phyloP scores from a whole-genome alignment of 1,140 invertebrate genomes.

The Aphidius ervi region DNA sequence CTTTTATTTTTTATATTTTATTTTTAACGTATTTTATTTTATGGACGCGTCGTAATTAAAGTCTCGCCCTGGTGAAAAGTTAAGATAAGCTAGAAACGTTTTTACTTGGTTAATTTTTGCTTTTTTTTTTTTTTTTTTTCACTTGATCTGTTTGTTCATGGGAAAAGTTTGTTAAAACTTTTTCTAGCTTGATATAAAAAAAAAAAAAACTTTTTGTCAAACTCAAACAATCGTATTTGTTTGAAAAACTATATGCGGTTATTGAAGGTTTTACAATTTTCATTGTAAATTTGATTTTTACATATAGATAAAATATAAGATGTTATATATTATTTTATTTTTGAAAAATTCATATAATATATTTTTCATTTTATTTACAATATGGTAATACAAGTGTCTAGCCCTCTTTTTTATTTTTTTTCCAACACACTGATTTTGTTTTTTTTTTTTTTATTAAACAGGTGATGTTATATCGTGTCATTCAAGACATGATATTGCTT shows the following conservation, averaged over 20 bases:
- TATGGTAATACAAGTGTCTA: no score
- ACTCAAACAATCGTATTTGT: not conserved
- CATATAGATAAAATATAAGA: not conserved
- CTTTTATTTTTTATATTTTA: slow-evolving; percentile 12
- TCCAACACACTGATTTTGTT: no score
- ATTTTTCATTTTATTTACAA: no score
- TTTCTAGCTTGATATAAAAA: not conserved
- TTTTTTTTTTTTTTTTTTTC: not conserved
- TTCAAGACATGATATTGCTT: no score
- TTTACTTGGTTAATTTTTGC: not conserved
- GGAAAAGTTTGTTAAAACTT: slow-evolving; percentile 7
- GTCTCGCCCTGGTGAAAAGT: not conserved
- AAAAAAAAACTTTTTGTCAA: not conserved
- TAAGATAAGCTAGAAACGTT: slow-evolving; percentile 11
- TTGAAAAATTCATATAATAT: not conserved
- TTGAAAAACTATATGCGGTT: not conserved
- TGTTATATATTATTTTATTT: not conserved
- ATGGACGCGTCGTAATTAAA: slow-evolving; percentile 8
- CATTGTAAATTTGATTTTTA: not conserved
- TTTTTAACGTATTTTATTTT: not conserved
- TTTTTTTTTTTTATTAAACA: no score
- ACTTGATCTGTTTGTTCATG: slow-evolving; percentile 9
- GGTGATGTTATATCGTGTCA: no score
- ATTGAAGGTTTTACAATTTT: not conserved
- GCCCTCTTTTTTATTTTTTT: no score